Percentiles rank a stretch among this genome's conserved stretches.
phyloP scores from a whole-genome alignment of 2,797 vertebrate species.

The Basileuterus tristriatus region DNA sequence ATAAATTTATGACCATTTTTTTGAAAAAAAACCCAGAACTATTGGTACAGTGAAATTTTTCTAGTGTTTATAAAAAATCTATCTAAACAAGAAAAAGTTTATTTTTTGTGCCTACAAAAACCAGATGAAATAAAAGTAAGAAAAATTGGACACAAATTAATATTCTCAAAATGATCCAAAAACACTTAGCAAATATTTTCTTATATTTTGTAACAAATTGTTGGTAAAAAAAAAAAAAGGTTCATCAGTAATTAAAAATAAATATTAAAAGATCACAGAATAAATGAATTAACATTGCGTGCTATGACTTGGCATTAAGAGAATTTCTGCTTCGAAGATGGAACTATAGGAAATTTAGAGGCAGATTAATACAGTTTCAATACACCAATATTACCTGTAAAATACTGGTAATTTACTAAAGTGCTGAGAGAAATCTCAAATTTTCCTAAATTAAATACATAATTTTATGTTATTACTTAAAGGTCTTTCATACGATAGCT shows the following conservation, averaged over 20 bases:
- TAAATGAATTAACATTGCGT: background rate
- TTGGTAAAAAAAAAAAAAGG: background rate
- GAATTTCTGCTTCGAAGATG: background rate
- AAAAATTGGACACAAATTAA: background rate
- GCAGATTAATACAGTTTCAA: background rate
- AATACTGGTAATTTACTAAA: background rate
- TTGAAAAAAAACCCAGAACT: background rate
- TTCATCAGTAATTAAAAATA: background rate
- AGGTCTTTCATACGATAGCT: background rate
- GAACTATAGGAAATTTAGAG: background rate
- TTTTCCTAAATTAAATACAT: background rate
- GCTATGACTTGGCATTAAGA: background rate
- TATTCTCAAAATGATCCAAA: background rate
- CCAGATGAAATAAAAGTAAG: background rate
- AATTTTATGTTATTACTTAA: background rate
- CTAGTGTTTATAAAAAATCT: background rate
- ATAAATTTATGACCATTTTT: background rate
- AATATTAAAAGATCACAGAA: background rate
- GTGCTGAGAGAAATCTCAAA: background rate
- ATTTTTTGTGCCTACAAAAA: background rate
- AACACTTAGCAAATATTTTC: background rate
- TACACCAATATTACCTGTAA: background rate
- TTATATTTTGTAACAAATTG: background rate
- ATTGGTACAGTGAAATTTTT: background rate
- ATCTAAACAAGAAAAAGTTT: background rate